Evolutionary conservation across 2,113 vertebrate genomes (phyloP).

Genomic region (Chlamydotis undulata): DNA sequence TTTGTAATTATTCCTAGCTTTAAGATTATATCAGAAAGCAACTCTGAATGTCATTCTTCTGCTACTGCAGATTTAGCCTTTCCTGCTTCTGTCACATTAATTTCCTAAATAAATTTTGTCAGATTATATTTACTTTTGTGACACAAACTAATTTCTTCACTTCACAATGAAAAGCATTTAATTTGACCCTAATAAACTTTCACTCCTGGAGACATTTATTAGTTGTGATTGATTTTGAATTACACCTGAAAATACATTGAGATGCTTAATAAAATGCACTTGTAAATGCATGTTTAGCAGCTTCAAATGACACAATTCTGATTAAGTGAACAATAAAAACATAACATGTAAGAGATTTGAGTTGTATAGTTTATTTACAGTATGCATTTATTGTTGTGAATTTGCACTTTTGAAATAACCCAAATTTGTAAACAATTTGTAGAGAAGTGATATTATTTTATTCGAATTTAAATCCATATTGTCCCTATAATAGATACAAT

Average conservation of each 20-base stretch:
- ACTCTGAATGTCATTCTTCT: constrained; percentile 1
- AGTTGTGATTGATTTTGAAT: neutral
- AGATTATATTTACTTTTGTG: neutral
- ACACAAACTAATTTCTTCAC: neutral
- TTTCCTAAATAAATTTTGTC: neutral
- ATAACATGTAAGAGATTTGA: neutral
- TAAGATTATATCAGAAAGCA: constrained; percentile 27
- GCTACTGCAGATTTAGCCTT: neutral
- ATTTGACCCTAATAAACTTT: constrained; percentile 12
- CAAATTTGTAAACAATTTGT: neutral
- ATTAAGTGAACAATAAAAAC: constrained; percentile 1
- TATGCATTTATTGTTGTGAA: neutral
- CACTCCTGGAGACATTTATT: neutral
- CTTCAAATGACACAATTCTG: neutral
- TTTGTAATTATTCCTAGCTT: neutral
- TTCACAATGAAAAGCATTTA: neutral
- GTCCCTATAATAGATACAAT: constrained; percentile 22
- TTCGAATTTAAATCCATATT: constrained; percentile 6
- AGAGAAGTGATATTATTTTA: neutral
- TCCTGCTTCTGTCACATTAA: neutral
- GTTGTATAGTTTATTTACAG: neutral
- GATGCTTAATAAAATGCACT: neutral
- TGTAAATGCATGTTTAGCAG: neutral
- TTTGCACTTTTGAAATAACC: neutral
- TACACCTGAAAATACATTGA: neutral